Percentiles rank a stretch among this genome's conserved stretches.
These are phyloP conservation scores for Eupithecia insigniata DNA, from an alignment of 2,888 invertebrate genomes.

Conservation along the genomic window DNA sequence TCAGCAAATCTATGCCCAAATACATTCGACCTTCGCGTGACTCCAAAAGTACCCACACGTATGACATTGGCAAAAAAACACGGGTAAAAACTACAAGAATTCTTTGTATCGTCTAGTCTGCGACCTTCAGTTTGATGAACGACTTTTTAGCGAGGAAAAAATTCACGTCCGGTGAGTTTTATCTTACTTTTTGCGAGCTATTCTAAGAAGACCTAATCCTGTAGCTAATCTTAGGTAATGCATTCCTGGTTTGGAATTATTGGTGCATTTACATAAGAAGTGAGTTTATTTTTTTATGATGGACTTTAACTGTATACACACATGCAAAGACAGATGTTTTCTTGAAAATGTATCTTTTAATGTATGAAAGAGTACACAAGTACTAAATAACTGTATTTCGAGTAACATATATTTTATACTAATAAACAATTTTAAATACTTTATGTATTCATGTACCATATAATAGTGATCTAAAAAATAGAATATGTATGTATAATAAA, in stretches of 20 bases:
- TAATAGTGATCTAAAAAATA: no score
- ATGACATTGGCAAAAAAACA: constrained; percentile 79
- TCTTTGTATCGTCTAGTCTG: constrained; percentile 80
- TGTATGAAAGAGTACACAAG: no score
- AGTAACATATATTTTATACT: no score
- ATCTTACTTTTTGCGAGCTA: constrained; percentile 77
- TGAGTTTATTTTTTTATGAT: background rate
- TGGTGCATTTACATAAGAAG: constrained; percentile 35
- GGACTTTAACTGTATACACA: background rate
- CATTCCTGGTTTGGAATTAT: constrained; percentile 68
- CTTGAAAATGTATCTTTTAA: no score
- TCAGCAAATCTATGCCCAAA: constrained; percentile 65
- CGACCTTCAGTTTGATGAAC: constrained; percentile 80
- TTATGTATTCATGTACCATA: no score
- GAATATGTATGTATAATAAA: no score
- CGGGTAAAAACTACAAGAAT: constrained; percentile 77
- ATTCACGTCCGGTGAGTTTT: constrained; percentile 79
- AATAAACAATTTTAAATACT: no score
- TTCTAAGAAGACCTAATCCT: constrained; percentile 72
- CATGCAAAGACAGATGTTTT: no score
- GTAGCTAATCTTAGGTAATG: constrained; percentile 60
- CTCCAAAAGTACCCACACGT: constrained; percentile 69
- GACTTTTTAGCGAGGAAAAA: constrained; percentile 74
- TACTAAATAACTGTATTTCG: no score
- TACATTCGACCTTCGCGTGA: constrained; percentile 77